Conservation (phyloP, 2,113 vertebrate species). For the Baryphthengus martii region DNA sequence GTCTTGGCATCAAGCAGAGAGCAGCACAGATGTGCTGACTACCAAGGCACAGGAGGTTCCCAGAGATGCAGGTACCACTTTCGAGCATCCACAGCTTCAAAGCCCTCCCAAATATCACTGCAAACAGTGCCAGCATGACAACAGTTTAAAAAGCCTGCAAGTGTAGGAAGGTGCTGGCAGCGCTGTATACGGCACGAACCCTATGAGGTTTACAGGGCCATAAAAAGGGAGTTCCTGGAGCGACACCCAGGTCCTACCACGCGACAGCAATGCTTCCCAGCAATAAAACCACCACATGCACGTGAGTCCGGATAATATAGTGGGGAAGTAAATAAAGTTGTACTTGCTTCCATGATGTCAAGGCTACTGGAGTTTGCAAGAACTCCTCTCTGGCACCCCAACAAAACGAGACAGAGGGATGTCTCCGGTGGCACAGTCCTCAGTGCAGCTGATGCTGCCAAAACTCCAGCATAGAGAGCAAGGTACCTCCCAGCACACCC, state of each 20-base stretch:
- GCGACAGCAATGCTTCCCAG: background rate
- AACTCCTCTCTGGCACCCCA: background rate
- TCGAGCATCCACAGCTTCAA: background rate
- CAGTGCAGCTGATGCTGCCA: accelerated
- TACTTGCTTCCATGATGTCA: background rate
- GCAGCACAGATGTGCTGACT: background rate
- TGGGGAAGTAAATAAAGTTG: background rate
- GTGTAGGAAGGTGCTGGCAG: background rate
- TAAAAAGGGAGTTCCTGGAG: background rate
- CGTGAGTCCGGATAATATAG: accelerated
- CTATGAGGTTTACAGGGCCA: background rate
- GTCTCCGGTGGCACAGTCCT: background rate
- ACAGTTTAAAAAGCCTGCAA: background rate
- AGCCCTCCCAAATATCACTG: background rate
- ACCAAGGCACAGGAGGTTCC: background rate
- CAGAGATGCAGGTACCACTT: background rate
- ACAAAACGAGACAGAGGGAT: background rate
- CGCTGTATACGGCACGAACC: background rate
- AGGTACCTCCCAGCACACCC: too few relatives aligned
- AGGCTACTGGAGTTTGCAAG: accelerated
- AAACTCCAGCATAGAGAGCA: accelerated
- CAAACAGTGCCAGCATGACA: accelerated
- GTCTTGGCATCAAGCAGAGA: background rate
- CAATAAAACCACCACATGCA: accelerated
- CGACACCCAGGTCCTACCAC: background rate